Conservation (phyloP, 2,888 invertebrate species). For the Microplitis manilae region DNA sequence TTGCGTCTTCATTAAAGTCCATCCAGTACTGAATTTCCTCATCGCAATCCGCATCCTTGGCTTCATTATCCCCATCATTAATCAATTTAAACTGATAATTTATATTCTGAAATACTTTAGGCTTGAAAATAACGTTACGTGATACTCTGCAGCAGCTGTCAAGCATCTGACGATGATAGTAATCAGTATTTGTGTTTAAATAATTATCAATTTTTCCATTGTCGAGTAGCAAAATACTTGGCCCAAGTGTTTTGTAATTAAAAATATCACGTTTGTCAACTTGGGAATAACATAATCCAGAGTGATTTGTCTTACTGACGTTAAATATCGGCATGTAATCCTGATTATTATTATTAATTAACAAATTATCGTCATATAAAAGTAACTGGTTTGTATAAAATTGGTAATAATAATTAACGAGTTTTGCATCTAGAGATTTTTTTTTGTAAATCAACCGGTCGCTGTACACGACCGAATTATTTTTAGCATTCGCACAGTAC, state of each 20-base stretch:
- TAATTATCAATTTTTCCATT: slow-evolving; percentile 17
- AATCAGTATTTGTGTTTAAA: slow-evolving; percentile 50
- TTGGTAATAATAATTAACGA: slow-evolving; percentile 54
- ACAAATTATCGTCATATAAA: slow-evolving; percentile 46
- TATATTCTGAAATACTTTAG: slow-evolving; percentile 54
- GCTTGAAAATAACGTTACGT: slow-evolving; percentile 45
- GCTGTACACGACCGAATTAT: slow-evolving; percentile 63
- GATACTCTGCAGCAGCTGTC: slow-evolving; percentile 59
- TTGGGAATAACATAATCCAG: slow-evolving; percentile 59
- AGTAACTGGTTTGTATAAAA: slow-evolving; percentile 45
- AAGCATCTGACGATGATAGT: slow-evolving; percentile 56
- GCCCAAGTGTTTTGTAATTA: slow-evolving; percentile 54
- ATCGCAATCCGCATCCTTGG: slow-evolving; percentile 47
- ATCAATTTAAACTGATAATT: slow-evolving; percentile 20
- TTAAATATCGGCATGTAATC: slow-evolving; percentile 63
- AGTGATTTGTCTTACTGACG: slow-evolving; percentile 55
- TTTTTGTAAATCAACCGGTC: slow-evolving; percentile 62
- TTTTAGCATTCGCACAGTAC: slow-evolving; percentile 53
- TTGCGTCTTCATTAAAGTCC: slow-evolving; percentile 52
- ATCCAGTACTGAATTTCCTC: slow-evolving; percentile 56
- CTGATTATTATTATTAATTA: slow-evolving; percentile 6
- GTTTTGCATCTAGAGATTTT: slow-evolving; percentile 54
- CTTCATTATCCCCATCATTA: slow-evolving; percentile 2
- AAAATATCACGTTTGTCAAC: slow-evolving; percentile 50
- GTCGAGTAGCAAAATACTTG: slow-evolving; percentile 53